Base-by-base conservation (phyloP, 2,888 invertebrate genomes). In the Melieria omissa region DNA sequence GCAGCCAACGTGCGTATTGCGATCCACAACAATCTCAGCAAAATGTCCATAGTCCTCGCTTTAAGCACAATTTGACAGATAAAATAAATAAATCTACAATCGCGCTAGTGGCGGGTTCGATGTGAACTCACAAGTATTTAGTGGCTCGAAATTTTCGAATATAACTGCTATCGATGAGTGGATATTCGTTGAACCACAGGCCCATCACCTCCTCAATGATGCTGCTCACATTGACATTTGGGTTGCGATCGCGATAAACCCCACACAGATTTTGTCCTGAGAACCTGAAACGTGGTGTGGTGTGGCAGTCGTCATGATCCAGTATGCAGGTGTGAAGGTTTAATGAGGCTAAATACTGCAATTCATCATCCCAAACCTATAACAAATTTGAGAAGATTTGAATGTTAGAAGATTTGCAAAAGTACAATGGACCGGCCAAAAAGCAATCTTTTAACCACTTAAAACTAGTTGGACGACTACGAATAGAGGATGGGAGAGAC, bases 11-110 rank as follows among this genome's bases (percentile, higher is more conserved):
- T 83, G 82, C 0, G 82, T 83, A 57, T 83, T 86, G 1, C 83
- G 82, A 77, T 86, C 86, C 47, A 85, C 84, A 58, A 83, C 80
- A 73, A 87, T 83, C 76, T 85, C 86, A 1, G 83, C 84, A 79
- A 87, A 87, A 69, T 87, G 86, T 0, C 87, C 87, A 76, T 86
- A 86, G 71, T 81, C 81, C 78, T 85, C 83, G 67, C 87, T 87
- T 9, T 58, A 57, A 7, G 4, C 10, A 29, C 0, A 9, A 49
- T 52, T 45, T 45, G 8, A 14, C 5, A 58, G 47, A 54, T 57
- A 41, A 49, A 60, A 7, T n/a, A 8, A 12, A 45, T 9, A 29
- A 41, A 46, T 29, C 2, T 29, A 29, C 29, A 3, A 16, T 9
- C 5, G 2, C 5, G 45, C 29, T 14, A 12, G 60, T 61, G 44